Base-by-base conservation (phyloP, 2,888 invertebrate species). In the Drosophila eohydei region DNA sequence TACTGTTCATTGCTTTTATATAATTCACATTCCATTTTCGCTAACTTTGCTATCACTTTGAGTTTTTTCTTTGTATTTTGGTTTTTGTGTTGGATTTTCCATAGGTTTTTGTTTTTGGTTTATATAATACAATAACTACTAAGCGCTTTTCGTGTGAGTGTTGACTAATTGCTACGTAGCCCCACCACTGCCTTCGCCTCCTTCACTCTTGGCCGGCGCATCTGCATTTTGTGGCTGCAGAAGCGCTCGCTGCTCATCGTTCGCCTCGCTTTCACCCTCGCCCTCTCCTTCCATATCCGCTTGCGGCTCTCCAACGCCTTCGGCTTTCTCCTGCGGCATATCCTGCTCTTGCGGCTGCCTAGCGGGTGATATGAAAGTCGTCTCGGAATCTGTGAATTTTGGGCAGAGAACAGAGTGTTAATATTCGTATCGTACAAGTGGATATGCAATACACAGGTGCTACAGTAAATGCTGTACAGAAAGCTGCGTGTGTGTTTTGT, bases 241-340 rank as follows among this genome's bases (percentile, higher is more conserved):
- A 46, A 93, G 76, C 14, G 92, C 93, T 70, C 91, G 88, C 79
- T 92, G 93, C 81, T 93, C 93, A 69, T 93, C 93, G 55, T 92
- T 93, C 28, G 91, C 91, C 46, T 89, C 91, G 11, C 83, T 78
- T 43, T 91, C 91, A 5, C 85, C 90, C 26, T 83, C 78, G 8
- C 83, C 88, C 21, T 76, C 74, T 1, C 48, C 87, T 4, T 80
- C 51, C 26, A 36, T 26, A 16, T 16, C 30, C 50, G 50, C 32
- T 34, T 34, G 12, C 12, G 50, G 16, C 12, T 34, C 21, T 16
- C 12, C 32, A 34, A 26, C 83, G 6, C 9, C 66, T 75, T 92
- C 92, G 70, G 36, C 32, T 55, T 60, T 67, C 9, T 72, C 71
- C 52, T 82, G 77, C 12, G 66, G 26, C 76, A 30, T 74, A 82